phyloP scores from a whole-genome alignment of 2,888 invertebrate species.

The Mycogona germanica region DNA sequence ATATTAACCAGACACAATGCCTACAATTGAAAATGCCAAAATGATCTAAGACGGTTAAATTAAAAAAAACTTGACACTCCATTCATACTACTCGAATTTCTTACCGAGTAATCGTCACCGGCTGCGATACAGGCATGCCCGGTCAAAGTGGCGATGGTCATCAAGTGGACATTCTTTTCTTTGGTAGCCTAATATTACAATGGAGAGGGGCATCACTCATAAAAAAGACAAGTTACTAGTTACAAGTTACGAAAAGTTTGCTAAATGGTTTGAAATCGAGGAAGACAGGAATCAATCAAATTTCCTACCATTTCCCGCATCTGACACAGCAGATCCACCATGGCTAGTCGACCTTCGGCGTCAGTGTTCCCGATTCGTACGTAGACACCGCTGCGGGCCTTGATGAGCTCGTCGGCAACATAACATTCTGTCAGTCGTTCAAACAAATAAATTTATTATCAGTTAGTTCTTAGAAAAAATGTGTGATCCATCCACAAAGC shows the following conservation, averaged over 20 bases:
- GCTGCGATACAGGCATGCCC: conserved; percentile 58
- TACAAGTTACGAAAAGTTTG: not conserved
- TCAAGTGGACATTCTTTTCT: conserved; percentile 66
- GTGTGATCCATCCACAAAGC: not conserved
- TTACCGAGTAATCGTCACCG: conserved; percentile 46
- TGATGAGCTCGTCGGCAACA: conserved; percentile 81
- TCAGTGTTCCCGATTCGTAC: conserved; percentile 88
- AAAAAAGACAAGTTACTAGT: not conserved
- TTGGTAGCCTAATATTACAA: conserved; percentile 40
- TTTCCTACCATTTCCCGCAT: conserved; percentile 40
- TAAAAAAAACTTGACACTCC: too few relatives aligned
- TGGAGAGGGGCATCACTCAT: too few relatives aligned
- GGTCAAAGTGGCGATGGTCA: conserved; percentile 82
- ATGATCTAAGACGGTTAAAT: too few relatives aligned
- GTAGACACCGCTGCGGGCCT: conserved; percentile 64
- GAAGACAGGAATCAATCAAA: not conserved
- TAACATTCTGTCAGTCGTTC: conserved; percentile 56
- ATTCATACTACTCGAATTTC: too few relatives aligned
- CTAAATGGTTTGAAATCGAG: not conserved
- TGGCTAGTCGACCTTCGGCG: conserved; percentile 87
- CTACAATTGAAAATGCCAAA: too few relatives aligned
- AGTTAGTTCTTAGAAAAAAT: not conserved
- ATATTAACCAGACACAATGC: too few relatives aligned
- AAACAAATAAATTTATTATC: not conserved
- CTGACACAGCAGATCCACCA: conserved; percentile 75